phyloP scores from a whole-genome alignment of 2,113 vertebrate species.

The Eulemur macaco region DNA sequence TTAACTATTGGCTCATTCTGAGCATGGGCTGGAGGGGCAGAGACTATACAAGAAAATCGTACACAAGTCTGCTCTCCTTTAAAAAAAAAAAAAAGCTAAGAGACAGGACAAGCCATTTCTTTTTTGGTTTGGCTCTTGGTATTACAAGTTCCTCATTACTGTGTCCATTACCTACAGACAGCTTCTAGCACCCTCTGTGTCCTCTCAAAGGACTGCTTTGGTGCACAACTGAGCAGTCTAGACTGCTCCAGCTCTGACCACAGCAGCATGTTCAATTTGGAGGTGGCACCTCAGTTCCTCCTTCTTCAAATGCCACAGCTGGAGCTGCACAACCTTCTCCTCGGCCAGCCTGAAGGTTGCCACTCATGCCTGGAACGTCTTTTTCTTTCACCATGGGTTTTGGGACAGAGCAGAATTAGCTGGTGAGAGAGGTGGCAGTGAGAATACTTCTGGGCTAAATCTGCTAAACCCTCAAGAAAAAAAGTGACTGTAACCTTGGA shows the following conservation, averaged over 20 bases:
- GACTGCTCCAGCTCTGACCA: not conserved
- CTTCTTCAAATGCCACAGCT: not conserved
- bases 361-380: not conserved
- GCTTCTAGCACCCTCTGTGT: not conserved
- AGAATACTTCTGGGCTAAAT: not conserved
- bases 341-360: not conserved
- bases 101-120: not conserved
- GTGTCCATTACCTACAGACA: not conserved
- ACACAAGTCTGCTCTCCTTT: not conserved
- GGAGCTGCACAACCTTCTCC: not conserved
- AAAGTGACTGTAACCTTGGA: not conserved
- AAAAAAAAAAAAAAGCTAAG: not conserved
- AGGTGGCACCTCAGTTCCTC: not conserved
- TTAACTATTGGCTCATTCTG: not conserved
- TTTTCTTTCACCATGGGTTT: not conserved
- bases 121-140: not conserved
- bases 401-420: not conserved
- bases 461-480: not conserved
- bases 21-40: not conserved
- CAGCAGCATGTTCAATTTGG: rapidly evolving
- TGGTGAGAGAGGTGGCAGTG: not conserved
- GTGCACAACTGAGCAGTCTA: not conserved
- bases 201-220: rapidly evolving
- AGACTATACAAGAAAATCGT: not conserved
- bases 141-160: not conserved